A percentile compares a stretch with the other conserved stretches of the same genome.
Evolutionary conservation across 2,888 invertebrate species (phyloP).

Genomic region (Cheilosia soror): DNA sequence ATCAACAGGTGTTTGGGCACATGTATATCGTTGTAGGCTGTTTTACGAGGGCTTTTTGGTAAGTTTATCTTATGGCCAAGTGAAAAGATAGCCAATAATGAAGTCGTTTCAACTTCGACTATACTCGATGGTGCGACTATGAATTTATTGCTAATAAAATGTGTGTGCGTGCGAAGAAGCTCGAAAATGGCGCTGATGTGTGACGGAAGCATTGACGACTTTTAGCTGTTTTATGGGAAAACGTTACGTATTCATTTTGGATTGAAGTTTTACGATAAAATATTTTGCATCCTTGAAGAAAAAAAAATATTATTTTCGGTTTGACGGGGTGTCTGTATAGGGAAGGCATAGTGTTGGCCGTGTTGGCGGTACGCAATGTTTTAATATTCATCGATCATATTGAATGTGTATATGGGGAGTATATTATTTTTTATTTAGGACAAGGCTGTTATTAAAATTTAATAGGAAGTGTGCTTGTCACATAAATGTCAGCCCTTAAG

Average conservation of each 20-base stretch:
- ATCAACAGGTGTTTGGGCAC: slow-evolving; percentile 56
- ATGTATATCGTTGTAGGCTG: slow-evolving; percentile 2
- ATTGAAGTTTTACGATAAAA: slow-evolving; percentile 10
- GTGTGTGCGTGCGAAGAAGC: neutral
- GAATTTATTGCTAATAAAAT: slow-evolving; percentile 63
- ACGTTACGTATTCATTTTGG: slow-evolving; percentile 35
- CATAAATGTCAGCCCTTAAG: no score
- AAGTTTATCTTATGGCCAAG: neutral
- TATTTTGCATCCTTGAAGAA: neutral
- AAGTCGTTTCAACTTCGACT: slow-evolving; percentile 51
- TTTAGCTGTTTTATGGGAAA: slow-evolving; percentile 3
- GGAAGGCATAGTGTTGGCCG: no score
- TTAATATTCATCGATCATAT: no score
- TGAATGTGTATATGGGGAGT: no score
- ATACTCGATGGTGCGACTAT: slow-evolving; percentile 43
- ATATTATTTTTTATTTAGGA: no score
- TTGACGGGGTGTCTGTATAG: neutral
- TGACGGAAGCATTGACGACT: neutral
- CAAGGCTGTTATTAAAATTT: no score
- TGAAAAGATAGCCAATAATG: slow-evolving; percentile 38
- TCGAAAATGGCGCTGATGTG: slow-evolving; percentile 3
- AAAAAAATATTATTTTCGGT: neutral
- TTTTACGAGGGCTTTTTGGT: slow-evolving; percentile 5
- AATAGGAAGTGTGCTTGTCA: no score
- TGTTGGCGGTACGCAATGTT: no score